Evolutionary conservation across 2,113 vertebrate genomes (phyloP), one percentile per base, ranked within the genome.

Genomic region (Nycticryphes semicollaris): DNA sequence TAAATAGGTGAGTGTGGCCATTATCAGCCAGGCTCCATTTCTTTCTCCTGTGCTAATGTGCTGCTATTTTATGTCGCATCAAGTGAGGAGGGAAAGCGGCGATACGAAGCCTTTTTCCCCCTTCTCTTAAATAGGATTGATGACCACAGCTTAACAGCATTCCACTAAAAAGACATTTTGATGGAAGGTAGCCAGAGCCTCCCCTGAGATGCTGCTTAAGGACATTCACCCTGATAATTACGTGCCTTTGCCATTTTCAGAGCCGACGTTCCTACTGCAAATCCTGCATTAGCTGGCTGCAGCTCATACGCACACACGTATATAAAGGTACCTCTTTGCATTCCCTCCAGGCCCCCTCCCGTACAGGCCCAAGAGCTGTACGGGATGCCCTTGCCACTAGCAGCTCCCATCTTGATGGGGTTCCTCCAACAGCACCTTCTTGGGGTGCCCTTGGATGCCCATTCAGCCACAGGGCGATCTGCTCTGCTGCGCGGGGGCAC

Each of bases 301-400:
- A 22, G 30, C 83, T 82, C 30, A 66, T 45, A 18, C 41, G 30
- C 54, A 10, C 5, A 1, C 33, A 37, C 50, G 2, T 43, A 24
- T 28, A 8, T 39, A 30, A 87, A 67, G 16, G 37, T 27, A 30
- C 25, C 17, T 63, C 39, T 88, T 60, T 30, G 33, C 80, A 63
- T 86, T 77, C 60, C 51, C 24, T 86, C 45, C 45, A 39, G n/a
- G 41, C 67, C n/a, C n/a, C 53, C 35, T 74, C 76, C 86, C 30
- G 75, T 37, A 14, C 4, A 39, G 59, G 27, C 76, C 62, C 73
- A 37, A 28, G 68, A 59, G 54, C 66, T 39, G 30, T 67, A 37
- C 1, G 0, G 54, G 50, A 16, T 74, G 24, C 41, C 24, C 2
- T 0, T 1, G 1, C 60, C 7, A 2, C 85, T 1, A 0, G 24